Evolutionary conservation across 2,113 vertebrate species (phyloP), one percentile per base, ranked within the genome.

Genomic region (Phasianus colchicus): DNA sequence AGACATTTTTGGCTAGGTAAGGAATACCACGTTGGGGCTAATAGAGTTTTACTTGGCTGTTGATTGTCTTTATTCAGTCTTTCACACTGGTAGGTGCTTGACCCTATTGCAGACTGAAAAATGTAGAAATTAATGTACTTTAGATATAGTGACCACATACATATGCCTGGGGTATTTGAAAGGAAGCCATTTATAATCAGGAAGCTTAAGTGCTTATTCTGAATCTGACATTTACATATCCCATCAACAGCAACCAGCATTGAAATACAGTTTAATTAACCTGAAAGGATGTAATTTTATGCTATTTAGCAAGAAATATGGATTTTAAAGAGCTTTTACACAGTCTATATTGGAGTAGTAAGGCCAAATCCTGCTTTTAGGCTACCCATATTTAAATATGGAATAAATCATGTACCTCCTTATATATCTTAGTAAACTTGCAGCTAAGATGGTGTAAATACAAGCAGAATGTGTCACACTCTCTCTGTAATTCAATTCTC

Each of bases 201-300:
- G 65, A 88, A 78, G 70, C 80, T 9, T 78, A 80, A 93, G 86
- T 42, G 70, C 64, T 86, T 77, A 42, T 90, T 79, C 73, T 17
- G 43, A 95, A 30, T 45, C 82, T 96, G 96, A 96, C 83, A 94
- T 95, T 92, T 89, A 92, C 86, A 89, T 83, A 82, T 64, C 47
- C 95, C 86, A 90, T 90, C 90, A 86, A 87, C 60, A 75, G 91
- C 90, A 92, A 95, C 72, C 45, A 32, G 58, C 8, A 76, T 14
- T 63, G 63, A 80, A 76, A 93, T 95, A 96, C 1, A 64, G 90
- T 79, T 95, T 95, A 91, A 94, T 96, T 96, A 96, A 95, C 87
- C 76, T 88, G 95, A 96, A 96, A 97, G 95, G 94, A 73, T 95
- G 74, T 91, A 73, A 97, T 96, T 96, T 97, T 93, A 90, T 64